Evolutionary conservation across 2,113 vertebrate genomes (phyloP), one percentile per base, ranked within the genome.

Genomic region (Etheostoma cragini): DNA sequence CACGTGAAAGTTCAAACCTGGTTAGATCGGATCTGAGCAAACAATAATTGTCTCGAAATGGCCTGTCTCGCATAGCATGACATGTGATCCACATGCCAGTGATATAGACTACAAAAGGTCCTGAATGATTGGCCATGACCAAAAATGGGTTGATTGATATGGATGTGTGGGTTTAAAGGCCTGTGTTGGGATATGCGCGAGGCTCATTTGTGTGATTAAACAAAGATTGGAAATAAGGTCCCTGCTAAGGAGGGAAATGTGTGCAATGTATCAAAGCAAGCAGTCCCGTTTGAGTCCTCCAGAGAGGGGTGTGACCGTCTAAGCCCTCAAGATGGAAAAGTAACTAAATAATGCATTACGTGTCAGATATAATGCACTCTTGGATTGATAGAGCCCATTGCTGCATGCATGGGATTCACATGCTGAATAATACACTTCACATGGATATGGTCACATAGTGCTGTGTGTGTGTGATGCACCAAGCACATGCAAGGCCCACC

Each of bases 231-330:
- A 70, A 73, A 70, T 72, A 72, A 45, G 35, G 66, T 52, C 50
- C 64, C 19, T 82, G 85, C 65, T 75, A 61, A 16, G 21, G 47
- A 13, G 19, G 49, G 58, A 33, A 21, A 58, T 79, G 80, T 84
- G 87, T 87, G 87, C 87, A 81, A 64, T 84, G 82, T 85, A 89
- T 86, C 86, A 83, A 82, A 65, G 84, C 77, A 79, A 89, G 80
- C 84, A 82, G 90, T 91, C 87, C 85, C 87, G 78, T 89, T 89
- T 81, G 88, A 88, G 83, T 85, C 84, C 89, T 92, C 82, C 42
- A 74, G 84, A 91, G 90, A 94, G 92, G 93, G 93, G 91, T 93
- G 93, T 93, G 92, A 92, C 93, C 88, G 85, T 83, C 78, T 91
- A 82, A 90, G 79, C 78, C 87, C 77, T 85, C 81, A 85, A 87